phyloP scores from a whole-genome alignment of 2,888 invertebrate species.

The Adelphocoris suturalis region DNA sequence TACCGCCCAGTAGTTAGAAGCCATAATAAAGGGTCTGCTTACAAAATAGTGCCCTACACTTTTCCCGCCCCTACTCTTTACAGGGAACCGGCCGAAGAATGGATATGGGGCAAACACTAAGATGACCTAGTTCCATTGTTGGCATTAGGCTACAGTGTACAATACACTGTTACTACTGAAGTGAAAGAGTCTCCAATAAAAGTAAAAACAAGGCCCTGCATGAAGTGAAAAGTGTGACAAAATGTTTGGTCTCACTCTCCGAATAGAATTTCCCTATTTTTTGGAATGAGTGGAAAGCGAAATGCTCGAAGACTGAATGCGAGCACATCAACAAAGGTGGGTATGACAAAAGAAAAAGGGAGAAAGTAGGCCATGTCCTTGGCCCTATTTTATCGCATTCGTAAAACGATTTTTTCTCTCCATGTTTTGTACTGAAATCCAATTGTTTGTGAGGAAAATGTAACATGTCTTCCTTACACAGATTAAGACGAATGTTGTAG shows the following conservation, averaged over 20 bases:
- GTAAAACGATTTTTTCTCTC: not conserved
- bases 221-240: slow-evolving; percentile 53
- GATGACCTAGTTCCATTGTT: slow-evolving; percentile 44
- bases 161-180: not conserved
- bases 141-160: not conserved
- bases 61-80: not conserved
- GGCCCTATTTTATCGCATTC: not conserved
- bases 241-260: not conserved
- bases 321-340: not conserved
- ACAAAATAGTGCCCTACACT: slow-evolving; percentile 6
- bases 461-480: too few species aligned
- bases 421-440: too few species aligned
- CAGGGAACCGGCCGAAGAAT: not conserved
- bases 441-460: too few species aligned
- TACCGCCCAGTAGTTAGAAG: slow-evolving; percentile 33
- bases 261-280: not conserved
- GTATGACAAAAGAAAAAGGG: not conserved
- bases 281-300: slow-evolving; percentile 34
- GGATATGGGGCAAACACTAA: slow-evolving; percentile 27
- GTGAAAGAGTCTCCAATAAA: slow-evolving; percentile 24
- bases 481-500: too few species aligned
- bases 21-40: slow-evolving; percentile 10
- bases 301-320: not conserved
- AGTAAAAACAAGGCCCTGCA: slow-evolving; percentile 54
- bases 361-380: slow-evolving; percentile 52